phyloP scores from a whole-genome alignment of 2,888 invertebrate species.

The Microctonus aethiopoides region DNA sequence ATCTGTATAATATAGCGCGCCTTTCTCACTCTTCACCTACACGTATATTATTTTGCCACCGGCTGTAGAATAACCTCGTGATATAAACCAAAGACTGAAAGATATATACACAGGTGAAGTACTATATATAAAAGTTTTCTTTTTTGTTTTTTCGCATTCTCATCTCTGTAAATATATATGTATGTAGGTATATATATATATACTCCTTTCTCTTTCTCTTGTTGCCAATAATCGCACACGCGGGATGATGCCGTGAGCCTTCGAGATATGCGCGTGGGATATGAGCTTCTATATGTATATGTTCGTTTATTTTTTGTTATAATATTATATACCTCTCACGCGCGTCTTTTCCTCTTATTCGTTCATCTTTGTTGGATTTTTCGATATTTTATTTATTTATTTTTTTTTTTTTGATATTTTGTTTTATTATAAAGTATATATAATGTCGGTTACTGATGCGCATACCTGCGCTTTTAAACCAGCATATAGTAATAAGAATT shows the following conservation, averaged over 20 bases:
- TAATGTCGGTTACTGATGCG: neutral
- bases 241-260: neutral
- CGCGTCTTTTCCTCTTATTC: neutral
- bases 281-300: neutral
- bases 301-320: neutral
- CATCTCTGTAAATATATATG: no score
- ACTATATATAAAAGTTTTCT: no score
- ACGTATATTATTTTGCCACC: constrained; percentile 23
- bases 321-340: no score
- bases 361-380: neutral
- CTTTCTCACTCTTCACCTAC: constrained; percentile 25
- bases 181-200: neutral
- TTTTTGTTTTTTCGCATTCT: no score
- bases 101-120: no score
- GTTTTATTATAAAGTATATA: neutral
- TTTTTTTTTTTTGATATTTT: neutral
- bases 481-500: no score
- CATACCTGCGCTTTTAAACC: no score
- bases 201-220: neutral
- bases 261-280: neutral
- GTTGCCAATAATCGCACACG: no score
- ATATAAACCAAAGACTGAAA: constrained; percentile 19
- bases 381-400: no score
- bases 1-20: no score
- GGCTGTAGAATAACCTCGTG: constrained; percentile 10